phyloP scores from a whole-genome alignment of 2,888 invertebrate genomes.

The Xestia xanthographa region DNA sequence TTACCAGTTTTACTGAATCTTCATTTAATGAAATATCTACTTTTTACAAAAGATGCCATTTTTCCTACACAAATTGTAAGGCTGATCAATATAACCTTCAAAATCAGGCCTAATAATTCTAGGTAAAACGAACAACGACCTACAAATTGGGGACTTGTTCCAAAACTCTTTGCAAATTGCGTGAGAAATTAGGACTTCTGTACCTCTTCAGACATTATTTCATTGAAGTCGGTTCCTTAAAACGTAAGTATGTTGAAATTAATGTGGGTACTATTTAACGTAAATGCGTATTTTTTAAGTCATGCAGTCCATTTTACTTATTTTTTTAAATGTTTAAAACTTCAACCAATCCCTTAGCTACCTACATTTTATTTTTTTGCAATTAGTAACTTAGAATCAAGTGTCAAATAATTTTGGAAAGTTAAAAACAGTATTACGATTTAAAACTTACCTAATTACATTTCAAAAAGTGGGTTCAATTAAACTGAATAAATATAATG shows the following conservation, averaged over 20 bases:
- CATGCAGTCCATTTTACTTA: not conserved
- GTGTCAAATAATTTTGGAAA: conserved; percentile 48
- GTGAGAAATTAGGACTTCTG: conserved; percentile 23
- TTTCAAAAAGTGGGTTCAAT: conserved; percentile 59
- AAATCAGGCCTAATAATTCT: conserved; percentile 15
- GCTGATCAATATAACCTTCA: not conserved
- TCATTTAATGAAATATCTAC: not conserved
- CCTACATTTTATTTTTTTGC: conserved; percentile 19
- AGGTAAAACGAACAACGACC: not conserved
- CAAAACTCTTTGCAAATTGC: conserved; percentile 36
- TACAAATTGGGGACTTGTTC: not conserved
- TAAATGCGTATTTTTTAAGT: conserved; percentile 19
- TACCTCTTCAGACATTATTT: not conserved
- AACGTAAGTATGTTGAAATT: conserved; percentile 11
- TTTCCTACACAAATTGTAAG: conserved; percentile 16
- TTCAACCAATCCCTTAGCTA: conserved; percentile 45
- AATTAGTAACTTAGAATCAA: conserved; percentile 13
- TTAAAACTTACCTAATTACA: conserved; percentile 10
- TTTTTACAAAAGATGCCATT: conserved; percentile 1
- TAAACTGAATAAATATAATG: conserved; percentile 54
- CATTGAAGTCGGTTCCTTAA: conserved; percentile 14
- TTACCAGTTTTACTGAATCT: not conserved
- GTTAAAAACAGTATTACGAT: conserved; percentile 45
- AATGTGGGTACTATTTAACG: conserved; percentile 10
- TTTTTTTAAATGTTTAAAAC: conserved; percentile 3